Percentiles rank a stretch among this genome's conserved stretches.
Evolutionary conservation across 2,113 vertebrate genomes (phyloP).

Genomic region (Ochotona curzoniae): DNA sequence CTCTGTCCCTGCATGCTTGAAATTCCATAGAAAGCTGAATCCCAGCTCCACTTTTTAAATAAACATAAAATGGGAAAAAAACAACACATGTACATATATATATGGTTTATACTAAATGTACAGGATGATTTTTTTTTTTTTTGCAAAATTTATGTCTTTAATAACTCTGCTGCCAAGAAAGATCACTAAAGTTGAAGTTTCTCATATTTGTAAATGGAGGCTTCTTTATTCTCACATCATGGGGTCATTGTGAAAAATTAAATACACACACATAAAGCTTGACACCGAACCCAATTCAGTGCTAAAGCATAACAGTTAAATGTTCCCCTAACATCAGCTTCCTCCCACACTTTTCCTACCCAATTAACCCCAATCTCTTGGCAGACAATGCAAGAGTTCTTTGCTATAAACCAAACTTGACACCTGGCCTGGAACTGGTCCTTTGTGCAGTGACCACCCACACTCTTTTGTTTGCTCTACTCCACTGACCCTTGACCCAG

Average conservation of each 20-base stretch:
- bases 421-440: neutral
- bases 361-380: constrained; percentile 65
- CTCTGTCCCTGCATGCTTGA: neutral
- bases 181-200: neutral
- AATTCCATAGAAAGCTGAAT: constrained; percentile 4
- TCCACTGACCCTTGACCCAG: constrained; percentile 63
- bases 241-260: neutral
- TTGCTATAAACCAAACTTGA: neutral
- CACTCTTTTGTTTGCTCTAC: constrained; percentile 21
- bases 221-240: neutral
- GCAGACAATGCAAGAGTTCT: neutral
- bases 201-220: neutral
- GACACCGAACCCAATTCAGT: constrained; percentile 13
- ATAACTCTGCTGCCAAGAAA: neutral
- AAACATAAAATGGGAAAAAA: neutral
- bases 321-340: constrained; percentile 43
- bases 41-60: neutral
- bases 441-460: constrained; percentile 39
- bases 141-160: neutral
- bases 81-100: neutral
- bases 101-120: neutral
- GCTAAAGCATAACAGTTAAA: constrained; percentile 1
- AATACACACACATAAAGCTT: neutral
- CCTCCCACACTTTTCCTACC: constrained; percentile 54
- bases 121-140: constrained; percentile 7